phyloP scores from a whole-genome alignment of 1,140 invertebrate species.

The Drusus annulatus region DNA sequence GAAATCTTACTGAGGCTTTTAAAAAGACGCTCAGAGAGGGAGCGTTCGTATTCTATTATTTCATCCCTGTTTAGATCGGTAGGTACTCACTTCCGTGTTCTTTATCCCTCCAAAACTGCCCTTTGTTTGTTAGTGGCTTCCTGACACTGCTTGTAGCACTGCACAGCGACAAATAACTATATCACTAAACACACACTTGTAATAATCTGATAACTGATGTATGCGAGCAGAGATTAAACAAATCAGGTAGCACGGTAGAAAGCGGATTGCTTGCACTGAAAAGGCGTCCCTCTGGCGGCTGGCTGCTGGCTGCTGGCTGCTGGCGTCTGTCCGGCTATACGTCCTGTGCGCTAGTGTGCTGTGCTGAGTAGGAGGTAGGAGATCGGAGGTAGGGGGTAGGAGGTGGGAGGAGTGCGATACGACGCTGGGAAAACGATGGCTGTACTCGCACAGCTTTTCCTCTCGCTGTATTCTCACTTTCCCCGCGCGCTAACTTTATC shows the following conservation, averaged over 20 bases:
- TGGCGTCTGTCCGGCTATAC: conserved; percentile 23
- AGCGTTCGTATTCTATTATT: conserved; percentile 1
- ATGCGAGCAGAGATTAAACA: neutral
- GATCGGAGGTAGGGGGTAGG: too few relatives aligned
- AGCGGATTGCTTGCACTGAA: neutral
- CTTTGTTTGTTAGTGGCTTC: neutral
- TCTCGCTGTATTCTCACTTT: conserved; percentile 39
- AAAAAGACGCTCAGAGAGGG: neutral
- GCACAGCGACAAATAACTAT: conserved; percentile 2
- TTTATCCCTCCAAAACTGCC: conserved; percentile 29
- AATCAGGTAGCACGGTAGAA: too few relatives aligned
- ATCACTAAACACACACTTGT: conserved; percentile 16
- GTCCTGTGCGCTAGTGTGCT: neutral
- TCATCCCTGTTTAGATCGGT: conserved; percentile 29
- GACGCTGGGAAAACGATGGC: conserved; percentile 36
- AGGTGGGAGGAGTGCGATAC: neutral
- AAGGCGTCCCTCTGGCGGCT: neutral
- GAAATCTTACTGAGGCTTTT: neutral
- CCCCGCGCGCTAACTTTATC: conserved; percentile 35
- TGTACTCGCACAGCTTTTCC: conserved; percentile 24
- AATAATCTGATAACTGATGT: neutral
- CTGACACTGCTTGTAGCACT: neutral
- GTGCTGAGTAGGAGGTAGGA: neutral
- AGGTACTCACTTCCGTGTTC: conserved; percentile 30
- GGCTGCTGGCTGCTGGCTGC: neutral